phyloP scores from a whole-genome alignment of 2,888 invertebrate genomes.

The Chaitophorus viminalis region DNA sequence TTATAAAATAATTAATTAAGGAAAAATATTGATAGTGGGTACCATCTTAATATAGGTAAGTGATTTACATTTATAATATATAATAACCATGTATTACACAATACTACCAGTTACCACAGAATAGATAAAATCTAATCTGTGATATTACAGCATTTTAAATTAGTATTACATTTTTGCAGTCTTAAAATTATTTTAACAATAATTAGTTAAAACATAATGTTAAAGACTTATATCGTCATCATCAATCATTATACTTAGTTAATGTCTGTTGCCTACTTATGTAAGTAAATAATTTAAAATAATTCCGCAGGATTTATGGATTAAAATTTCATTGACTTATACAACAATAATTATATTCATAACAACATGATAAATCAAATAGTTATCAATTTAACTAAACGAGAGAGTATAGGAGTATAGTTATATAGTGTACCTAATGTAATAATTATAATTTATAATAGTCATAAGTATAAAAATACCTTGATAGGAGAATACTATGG shows the following conservation, averaged over 20 bases:
- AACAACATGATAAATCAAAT: background rate
- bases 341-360: background rate
- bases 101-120: too few relatives aligned
- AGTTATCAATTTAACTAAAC: background rate
- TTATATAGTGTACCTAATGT: background rate
- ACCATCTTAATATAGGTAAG: background rate
- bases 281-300: background rate
- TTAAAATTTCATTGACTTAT: background rate
- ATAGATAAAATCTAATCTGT: too few relatives aligned
- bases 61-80: background rate
- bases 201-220: background rate
- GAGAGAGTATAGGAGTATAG: background rate
- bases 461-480: conserved; percentile 31
- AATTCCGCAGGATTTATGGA: background rate
- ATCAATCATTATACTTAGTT: background rate
- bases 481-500: background rate
- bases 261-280: background rate
- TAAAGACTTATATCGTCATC: background rate
- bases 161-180: background rate
- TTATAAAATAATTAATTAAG: background rate
- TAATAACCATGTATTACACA: background rate
- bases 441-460: background rate
- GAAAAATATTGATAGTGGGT: background rate
- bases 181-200: background rate
- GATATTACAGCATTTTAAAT: background rate